A percentile compares a stretch with the other conserved stretches of the same genome.
phyloP scores from a whole-genome alignment of 2,888 invertebrate genomes.

The Eulithis testata region DNA sequence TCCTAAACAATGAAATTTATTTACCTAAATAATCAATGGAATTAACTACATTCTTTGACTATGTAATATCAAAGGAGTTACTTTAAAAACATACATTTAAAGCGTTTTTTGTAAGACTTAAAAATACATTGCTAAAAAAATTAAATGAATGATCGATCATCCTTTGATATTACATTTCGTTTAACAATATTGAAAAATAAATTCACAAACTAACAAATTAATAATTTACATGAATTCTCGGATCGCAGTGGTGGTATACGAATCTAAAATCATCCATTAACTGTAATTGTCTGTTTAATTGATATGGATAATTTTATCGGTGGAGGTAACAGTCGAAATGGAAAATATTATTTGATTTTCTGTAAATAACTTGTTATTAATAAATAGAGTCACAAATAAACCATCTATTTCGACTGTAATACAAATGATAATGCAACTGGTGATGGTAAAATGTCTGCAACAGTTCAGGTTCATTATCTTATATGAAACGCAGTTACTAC shows the following conservation, averaged over 20 bases:
- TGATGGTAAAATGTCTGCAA: constrained; percentile 58
- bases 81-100: neutral
- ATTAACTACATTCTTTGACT: constrained; percentile 60
- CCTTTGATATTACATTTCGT: constrained; percentile 39
- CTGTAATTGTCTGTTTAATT: constrained; percentile 21
- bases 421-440: constrained; percentile 51
- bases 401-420: constrained; percentile 43
- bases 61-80: constrained; percentile 63
- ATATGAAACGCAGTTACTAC: constrained; percentile 53
- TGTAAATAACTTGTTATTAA: constrained; percentile 8
- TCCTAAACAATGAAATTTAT: constrained; percentile 49
- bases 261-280: constrained; percentile 34
- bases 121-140: neutral
- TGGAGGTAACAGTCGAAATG: constrained; percentile 38
- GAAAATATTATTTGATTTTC: constrained; percentile 23
- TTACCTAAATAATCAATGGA: constrained; percentile 53
- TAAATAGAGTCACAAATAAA: constrained; percentile 14
- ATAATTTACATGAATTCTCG: constrained; percentile 39
- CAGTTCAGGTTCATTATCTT: constrained; percentile 47
- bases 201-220: constrained; percentile 35
- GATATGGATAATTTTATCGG: constrained; percentile 41
- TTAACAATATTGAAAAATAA: constrained; percentile 13
- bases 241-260: constrained; percentile 41
- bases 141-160: constrained; percentile 7
- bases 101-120: too few relatives aligned